Conservation (phyloP, 1,140 invertebrate species). For the Vanessa atalanta region DNA sequence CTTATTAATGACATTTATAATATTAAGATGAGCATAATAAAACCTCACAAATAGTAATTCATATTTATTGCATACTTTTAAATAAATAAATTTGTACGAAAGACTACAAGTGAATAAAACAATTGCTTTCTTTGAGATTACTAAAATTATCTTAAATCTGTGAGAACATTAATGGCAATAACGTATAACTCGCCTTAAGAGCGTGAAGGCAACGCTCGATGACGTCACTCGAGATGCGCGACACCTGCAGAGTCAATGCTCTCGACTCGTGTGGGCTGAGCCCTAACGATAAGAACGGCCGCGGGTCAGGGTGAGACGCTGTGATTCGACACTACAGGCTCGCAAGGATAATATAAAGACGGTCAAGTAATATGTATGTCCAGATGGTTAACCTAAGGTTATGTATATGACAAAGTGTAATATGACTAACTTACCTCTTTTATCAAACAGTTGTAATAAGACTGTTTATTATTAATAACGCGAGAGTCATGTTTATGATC, state of each 20-base stretch:
- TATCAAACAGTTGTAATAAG: too few relatives aligned
- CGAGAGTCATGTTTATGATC: too few relatives aligned
- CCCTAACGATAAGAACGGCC: slow-evolving; percentile 31
- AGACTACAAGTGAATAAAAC: too few relatives aligned
- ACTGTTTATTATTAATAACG: too few relatives aligned
- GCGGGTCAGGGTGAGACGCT: slow-evolving; percentile 27
- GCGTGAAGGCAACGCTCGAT: slow-evolving; percentile 41
- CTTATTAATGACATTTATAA: too few relatives aligned
- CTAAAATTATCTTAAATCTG: neutral
- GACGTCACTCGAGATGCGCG: slow-evolving; percentile 54
- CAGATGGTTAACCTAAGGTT: slow-evolving; percentile 6
- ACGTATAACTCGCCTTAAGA: slow-evolving; percentile 26
- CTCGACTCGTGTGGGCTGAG: slow-evolving; percentile 50
- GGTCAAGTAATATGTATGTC: neutral
- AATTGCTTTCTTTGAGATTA: too few relatives aligned
- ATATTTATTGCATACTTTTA: too few relatives aligned
- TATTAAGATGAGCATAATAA: too few relatives aligned
- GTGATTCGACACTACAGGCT: slow-evolving; percentile 23
- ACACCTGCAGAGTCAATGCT: slow-evolving; percentile 60
- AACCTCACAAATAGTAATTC: too few relatives aligned
- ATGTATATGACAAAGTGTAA: neutral
- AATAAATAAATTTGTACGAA: too few relatives aligned
- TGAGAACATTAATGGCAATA: neutral
- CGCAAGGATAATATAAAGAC: slow-evolving; percentile 16
- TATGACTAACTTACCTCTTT: neutral